Percentiles rank a stretch among this genome's conserved stretches.
Conservation (phyloP, 2,113 vertebrate species). For the Brachyistius frenatus region DNA sequence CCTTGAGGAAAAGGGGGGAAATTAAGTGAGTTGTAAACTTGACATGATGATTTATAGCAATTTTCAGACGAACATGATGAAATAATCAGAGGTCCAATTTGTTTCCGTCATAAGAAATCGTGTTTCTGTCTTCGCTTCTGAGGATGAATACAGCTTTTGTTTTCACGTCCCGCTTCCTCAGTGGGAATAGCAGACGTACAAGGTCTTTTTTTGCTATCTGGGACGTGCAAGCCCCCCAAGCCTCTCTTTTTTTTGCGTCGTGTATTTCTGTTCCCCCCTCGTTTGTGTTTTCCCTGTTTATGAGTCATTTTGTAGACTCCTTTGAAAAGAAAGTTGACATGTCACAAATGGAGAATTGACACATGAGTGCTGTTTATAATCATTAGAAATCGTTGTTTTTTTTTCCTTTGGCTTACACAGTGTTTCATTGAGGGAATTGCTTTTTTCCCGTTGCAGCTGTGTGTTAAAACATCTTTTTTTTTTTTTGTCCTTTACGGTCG, state of each 20-base stretch:
- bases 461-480: background rate
- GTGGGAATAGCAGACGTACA: constrained; percentile 50
- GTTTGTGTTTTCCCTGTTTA: constrained; percentile 11
- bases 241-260: background rate
- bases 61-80: constrained; percentile 44
- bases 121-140: constrained; percentile 43
- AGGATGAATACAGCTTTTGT: constrained; percentile 66
- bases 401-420: background rate
- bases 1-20: background rate
- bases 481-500: background rate
- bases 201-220: constrained; percentile 62
- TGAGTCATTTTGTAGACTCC: constrained; percentile 20
- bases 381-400: background rate
- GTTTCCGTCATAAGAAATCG: constrained; percentile 44
- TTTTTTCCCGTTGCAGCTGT: background rate
- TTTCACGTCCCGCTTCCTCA: constrained; percentile 39
- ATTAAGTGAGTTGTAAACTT: too few relatives aligned
- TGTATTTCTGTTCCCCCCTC: background rate
- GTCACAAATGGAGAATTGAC: too few relatives aligned
- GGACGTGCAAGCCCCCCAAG: constrained; percentile 59
- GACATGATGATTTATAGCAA: constrained; percentile 34
- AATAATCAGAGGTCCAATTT: constrained; percentile 66
- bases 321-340: constrained; percentile 19
- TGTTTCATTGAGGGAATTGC: background rate
- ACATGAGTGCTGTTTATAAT: background rate